Percentiles rank a stretch among this genome's conserved stretches.
phyloP scores from a whole-genome alignment of 1,140 invertebrate species.

The Panagrolaimus sp. region DNA sequence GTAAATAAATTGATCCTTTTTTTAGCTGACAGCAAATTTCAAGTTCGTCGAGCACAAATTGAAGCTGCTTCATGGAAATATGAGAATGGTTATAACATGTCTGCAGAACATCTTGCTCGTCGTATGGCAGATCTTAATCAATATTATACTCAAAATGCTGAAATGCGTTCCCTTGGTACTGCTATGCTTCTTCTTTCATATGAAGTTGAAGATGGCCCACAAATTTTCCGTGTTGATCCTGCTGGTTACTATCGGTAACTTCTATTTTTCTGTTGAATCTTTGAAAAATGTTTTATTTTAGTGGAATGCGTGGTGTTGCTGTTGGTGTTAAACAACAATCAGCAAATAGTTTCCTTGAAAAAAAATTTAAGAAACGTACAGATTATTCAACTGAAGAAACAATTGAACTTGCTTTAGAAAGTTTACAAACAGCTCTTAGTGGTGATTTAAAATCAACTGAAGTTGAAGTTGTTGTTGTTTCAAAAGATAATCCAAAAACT shows the following conservation, averaged over 20 bases:
- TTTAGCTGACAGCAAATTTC: slow-evolving; percentile 84
- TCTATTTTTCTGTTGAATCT: neutral
- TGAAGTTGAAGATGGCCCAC: slow-evolving; percentile 78
- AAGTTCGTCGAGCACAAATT: slow-evolving; percentile 91
- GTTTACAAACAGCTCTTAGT: slow-evolving; percentile 81
- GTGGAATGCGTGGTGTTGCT: slow-evolving; percentile 68
- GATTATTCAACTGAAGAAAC: slow-evolving; percentile 62
- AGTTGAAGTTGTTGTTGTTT: slow-evolving; percentile 89
- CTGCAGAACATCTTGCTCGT: slow-evolving; percentile 61
- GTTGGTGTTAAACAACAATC: slow-evolving; percentile 93
- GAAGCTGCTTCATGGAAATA: slow-evolving; percentile 97
- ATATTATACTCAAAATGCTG: slow-evolving; percentile 98
- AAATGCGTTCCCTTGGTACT: slow-evolving; percentile 96
- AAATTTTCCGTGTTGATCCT: slow-evolving; percentile 93
- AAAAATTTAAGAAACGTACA: slow-evolving; percentile 91
- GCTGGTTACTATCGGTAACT: slow-evolving; percentile 88
- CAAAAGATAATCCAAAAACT: slow-evolving; percentile 67
- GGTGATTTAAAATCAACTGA: slow-evolving; percentile 93
- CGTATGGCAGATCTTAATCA: slow-evolving; percentile 95
- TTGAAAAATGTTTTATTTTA: slow-evolving; percentile 21
- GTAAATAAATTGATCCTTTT: slow-evolving; percentile 47
- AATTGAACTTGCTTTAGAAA: slow-evolving; percentile 81
- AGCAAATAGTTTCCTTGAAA: slow-evolving; percentile 92
- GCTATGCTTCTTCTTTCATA: slow-evolving; percentile 90
- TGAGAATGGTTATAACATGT: slow-evolving; percentile 90